Base-by-base conservation (phyloP, 2,888 invertebrate genomes). In the Antheraea assamensis region DNA sequence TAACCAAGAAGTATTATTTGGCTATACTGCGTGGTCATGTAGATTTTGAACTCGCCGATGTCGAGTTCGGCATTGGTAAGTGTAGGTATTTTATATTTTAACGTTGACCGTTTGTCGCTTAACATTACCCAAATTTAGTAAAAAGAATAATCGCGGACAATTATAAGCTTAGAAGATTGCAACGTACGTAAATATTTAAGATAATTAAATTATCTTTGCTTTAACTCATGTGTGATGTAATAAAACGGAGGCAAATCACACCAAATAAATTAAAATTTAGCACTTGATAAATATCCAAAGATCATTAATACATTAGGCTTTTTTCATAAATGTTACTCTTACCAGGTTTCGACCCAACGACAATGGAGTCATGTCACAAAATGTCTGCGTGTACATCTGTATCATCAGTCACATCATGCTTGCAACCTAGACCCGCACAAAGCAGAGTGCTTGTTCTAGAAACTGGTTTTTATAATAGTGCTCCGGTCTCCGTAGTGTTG, bases 21-120 rank as follows among this genome's bases (percentile, higher is more conserved):
- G 97, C 97, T 0, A 82, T 98, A 70, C 95, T 98, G 0, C 94
- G 97, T 78, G 97, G 97, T 0, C 96, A 96, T 82, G 85, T 97
- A 4, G 84, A 93, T 0, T 87, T 95, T 78, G 92, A 96, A 74
- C 79, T 95, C 1, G 87, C 96, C 31, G 93, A 96, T 76, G 95
- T 97, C 31, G 92, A 95, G 70, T 94, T 95, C 81, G 89, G 96
- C 31, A 96, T 97, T 77, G 97, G 97, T 95, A 82, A 87, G 93
- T 81, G 13, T 55, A 1, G 8, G n/a, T 58, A 24, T n/a, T 58
- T 58, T 55, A 55, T 58, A n/a, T 24, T 24, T 24, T 24, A 58
- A 58, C 24, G 13, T 5, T 72, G 76, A 19, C 3, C 19, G 7
- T 52, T 21, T 5, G 19, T 52, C 52, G 52, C 52, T 52, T 52